phyloP scores from a whole-genome alignment of 2,797 vertebrate species.

The Chromis chromis region DNA sequence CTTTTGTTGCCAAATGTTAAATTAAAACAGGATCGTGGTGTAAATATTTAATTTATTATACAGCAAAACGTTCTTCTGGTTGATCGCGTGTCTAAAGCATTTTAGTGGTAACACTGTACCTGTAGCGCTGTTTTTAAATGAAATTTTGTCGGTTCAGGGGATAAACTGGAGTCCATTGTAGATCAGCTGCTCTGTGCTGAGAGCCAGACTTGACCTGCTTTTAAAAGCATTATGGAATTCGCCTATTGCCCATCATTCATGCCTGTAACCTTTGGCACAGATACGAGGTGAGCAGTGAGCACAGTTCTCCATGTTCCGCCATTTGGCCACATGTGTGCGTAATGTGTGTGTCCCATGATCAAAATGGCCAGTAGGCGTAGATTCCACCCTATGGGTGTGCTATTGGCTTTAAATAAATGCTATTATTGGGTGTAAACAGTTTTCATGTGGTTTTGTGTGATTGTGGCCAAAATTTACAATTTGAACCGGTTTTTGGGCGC shows the following conservation, averaged over 20 bases:
- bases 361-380: neutral
- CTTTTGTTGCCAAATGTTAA: neutral
- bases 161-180: constrained; percentile 3
- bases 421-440: too few species aligned
- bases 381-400: neutral
- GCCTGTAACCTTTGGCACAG: constrained; percentile 80
- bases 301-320: constrained; percentile 50
- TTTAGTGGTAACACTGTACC: neutral
- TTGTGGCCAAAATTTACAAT: neutral
- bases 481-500: neutral
- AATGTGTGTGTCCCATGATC: constrained; percentile 6
- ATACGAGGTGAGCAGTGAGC: constrained; percentile 56
- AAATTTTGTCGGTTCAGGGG: neutral
- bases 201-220: constrained; percentile 45
- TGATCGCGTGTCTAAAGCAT: neutral
- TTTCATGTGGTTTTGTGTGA: fast-evolving
- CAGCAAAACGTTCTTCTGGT: neutral
- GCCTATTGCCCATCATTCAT: constrained; percentile 48
- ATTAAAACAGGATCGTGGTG: neutral
- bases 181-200: constrained; percentile 17
- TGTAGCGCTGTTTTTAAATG: neutral
- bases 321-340: constrained; percentile 51
- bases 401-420: neutral
- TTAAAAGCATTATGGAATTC: constrained; percentile 41
- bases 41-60: neutral